Conservation (phyloP, 2,888 invertebrate species). For the Rhimphoctona megacephalus region DNA sequence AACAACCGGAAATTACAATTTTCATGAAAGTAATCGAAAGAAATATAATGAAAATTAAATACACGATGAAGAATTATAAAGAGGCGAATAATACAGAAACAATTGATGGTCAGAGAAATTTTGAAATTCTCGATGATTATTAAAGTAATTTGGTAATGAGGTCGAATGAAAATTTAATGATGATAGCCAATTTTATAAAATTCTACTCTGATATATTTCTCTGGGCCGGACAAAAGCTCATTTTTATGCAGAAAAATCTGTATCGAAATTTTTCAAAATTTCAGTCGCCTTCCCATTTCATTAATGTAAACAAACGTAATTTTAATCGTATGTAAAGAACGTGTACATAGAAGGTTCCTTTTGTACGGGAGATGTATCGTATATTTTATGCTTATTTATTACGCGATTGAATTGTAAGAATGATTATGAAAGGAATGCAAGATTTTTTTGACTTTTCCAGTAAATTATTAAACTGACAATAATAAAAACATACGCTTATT, state of each 20-base stretch:
- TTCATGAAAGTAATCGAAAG: too few relatives aligned
- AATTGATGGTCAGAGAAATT: too few relatives aligned
- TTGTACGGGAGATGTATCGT: constrained; percentile 26
- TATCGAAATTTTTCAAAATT: not conserved
- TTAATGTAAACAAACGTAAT: constrained; percentile 11
- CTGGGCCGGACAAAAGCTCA: not conserved
- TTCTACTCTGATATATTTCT: not conserved
- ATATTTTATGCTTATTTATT: constrained; percentile 69
- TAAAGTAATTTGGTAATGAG: too few relatives aligned
- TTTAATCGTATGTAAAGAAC: constrained; percentile 53
- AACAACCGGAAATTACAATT: too few relatives aligned
- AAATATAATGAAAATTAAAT: too few relatives aligned
- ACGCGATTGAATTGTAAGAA: constrained; percentile 54
- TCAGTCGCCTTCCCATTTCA: not conserved
- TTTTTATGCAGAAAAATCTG: not conserved
- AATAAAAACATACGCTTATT: constrained; percentile 38
- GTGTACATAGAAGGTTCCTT: constrained; percentile 69
- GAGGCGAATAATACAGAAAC: too few relatives aligned
- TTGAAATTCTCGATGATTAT: too few relatives aligned
- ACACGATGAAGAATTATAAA: too few relatives aligned
- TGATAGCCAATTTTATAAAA: not conserved
- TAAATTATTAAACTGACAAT: constrained; percentile 51
- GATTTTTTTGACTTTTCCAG: constrained; percentile 23
- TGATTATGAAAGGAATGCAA: constrained; percentile 1
- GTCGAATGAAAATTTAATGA: not conserved